Evolutionary conservation across 1,140 invertebrate species (phyloP).

Genomic region (Delia radicum): DNA sequence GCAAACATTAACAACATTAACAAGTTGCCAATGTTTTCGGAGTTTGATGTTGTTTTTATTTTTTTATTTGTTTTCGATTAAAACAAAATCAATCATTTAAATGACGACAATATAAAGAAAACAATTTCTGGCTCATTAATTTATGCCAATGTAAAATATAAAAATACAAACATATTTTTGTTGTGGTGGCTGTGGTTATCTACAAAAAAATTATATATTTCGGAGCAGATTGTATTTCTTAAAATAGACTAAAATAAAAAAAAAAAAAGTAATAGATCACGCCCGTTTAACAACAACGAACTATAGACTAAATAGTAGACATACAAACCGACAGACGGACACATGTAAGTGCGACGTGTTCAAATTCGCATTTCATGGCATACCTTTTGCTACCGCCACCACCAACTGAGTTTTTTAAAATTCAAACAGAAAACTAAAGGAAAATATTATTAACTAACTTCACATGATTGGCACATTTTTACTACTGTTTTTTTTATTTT

Average conservation of each 20-base stretch:
- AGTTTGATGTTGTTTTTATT: neutral
- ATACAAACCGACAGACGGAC: neutral
- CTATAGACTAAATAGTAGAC: neutral
- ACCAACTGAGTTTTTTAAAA: neutral
- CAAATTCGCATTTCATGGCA: neutral
- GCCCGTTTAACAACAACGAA: conserved; percentile 4
- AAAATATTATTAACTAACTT: neutral
- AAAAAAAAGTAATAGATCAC: conserved; percentile 10
- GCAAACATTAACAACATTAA: neutral
- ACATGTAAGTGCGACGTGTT: neutral
- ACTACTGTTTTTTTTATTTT: neutral
- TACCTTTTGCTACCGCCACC: neutral
- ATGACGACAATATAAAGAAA: neutral
- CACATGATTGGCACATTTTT: neutral
- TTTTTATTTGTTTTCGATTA: neutral
- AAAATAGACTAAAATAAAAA: neutral
- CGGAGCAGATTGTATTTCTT: neutral
- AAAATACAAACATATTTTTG: neutral
- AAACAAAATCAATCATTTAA: neutral
- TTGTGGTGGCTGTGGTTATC: neutral
- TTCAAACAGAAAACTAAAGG: neutral
- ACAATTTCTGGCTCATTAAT: conserved; percentile 8
- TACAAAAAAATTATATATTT: neutral
- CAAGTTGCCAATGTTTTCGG: neutral
- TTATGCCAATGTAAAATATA: conserved; percentile 3